Percentiles rank a stretch among this genome's conserved stretches.
phyloP scores from a whole-genome alignment of 2,888 invertebrate species.

The Entomobrya proxima region DNA sequence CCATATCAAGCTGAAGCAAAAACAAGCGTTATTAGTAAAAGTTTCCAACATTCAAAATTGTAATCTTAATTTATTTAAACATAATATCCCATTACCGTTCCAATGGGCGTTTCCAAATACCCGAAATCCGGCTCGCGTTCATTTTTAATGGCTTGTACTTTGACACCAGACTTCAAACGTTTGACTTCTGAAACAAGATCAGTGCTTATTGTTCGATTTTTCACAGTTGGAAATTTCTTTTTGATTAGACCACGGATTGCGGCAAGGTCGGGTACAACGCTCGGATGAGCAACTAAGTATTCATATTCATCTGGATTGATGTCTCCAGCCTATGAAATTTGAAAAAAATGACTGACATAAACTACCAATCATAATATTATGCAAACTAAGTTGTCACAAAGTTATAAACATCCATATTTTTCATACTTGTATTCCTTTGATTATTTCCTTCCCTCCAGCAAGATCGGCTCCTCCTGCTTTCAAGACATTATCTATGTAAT shows the following conservation, averaged over 20 bases:
- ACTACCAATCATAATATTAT: too few species aligned
- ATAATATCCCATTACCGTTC: constrained; percentile 80
- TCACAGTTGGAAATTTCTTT: constrained; percentile 83
- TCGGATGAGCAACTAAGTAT: constrained; percentile 86
- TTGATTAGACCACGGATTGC: constrained; percentile 87
- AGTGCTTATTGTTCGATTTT: constrained; percentile 81
- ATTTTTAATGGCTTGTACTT: constrained; percentile 82
- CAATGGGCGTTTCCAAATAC: constrained; percentile 82
- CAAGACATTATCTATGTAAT: constrained; percentile 81
- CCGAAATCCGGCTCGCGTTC: constrained; percentile 86
- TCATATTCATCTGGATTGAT: constrained; percentile 82
- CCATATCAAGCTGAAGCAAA: constrained; percentile 84
- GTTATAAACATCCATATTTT: not conserved
- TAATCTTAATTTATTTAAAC: not conserved
- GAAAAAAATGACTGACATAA: too few species aligned
- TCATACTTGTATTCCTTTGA: constrained; percentile 86
- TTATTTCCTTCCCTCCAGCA: constrained; percentile 85
- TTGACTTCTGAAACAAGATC: constrained; percentile 82
- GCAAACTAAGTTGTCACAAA: not conserved
- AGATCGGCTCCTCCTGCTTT: constrained; percentile 84
- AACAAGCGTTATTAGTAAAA: constrained; percentile 17
- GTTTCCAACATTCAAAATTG: not conserved
- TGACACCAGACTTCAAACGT: constrained; percentile 84
- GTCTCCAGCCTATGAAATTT: constrained; percentile 76
- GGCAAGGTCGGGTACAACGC: constrained; percentile 87